A percentile compares a stretch with the other conserved stretches of the same genome.
These are phyloP conservation scores for Nemopilema nomurai DNA, from an alignment of 30 jellyfish, hydroid and myxozoan genomes.

Conservation along the genomic window DNA sequence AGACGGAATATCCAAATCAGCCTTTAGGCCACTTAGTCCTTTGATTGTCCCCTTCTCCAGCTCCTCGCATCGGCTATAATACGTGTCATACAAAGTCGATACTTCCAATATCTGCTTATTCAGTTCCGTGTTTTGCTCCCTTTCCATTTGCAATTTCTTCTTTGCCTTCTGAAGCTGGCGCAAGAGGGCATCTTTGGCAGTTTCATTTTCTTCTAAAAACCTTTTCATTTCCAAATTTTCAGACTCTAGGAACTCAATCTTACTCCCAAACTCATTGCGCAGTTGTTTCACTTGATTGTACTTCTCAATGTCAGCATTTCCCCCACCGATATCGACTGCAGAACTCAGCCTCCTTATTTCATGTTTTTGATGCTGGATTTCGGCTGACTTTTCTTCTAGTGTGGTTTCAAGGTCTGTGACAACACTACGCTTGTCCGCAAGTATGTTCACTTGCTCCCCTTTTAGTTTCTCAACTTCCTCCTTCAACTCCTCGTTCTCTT, in stretches of 20 bases:
- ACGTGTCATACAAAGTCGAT: slow-evolving; percentile 40
- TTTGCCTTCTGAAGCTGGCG: slow-evolving; percentile 16
- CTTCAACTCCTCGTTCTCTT: slow-evolving; percentile 60
- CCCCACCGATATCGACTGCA: slow-evolving; percentile 35
- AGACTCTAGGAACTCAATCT: slow-evolving; percentile 21
- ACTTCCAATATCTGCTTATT: slow-evolving; percentile 60
- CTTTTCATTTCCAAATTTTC: slow-evolving; percentile 40
- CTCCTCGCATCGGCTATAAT: slow-evolving; percentile 40
- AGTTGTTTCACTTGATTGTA: slow-evolving; percentile 19
- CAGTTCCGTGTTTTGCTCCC: slow-evolving; percentile 66
- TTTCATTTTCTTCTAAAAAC: slow-evolving; percentile 27
- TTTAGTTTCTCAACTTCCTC: slow-evolving; percentile 58
- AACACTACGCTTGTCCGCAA: slow-evolving; percentile 44
- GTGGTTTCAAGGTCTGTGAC: slow-evolving; percentile 49
- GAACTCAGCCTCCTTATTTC: slow-evolving; percentile 65
- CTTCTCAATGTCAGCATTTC: slow-evolving; percentile 9
- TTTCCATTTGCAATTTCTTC: slow-evolving; percentile 50
- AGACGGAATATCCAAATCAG: not conserved
- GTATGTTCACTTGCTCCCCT: slow-evolving; percentile 39
- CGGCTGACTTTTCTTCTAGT: slow-evolving; percentile 60
- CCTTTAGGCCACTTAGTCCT: not conserved
- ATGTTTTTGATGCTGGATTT: slow-evolving; percentile 55
- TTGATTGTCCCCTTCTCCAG: slow-evolving; percentile 31
- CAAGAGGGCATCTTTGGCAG: slow-evolving; percentile 32
- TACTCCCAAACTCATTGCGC: slow-evolving; percentile 26